Evolutionary conservation across 2,888 invertebrate genomes (phyloP), one percentile per base, ranked within the genome.

Genomic region (Standfussiana lucernea): DNA sequence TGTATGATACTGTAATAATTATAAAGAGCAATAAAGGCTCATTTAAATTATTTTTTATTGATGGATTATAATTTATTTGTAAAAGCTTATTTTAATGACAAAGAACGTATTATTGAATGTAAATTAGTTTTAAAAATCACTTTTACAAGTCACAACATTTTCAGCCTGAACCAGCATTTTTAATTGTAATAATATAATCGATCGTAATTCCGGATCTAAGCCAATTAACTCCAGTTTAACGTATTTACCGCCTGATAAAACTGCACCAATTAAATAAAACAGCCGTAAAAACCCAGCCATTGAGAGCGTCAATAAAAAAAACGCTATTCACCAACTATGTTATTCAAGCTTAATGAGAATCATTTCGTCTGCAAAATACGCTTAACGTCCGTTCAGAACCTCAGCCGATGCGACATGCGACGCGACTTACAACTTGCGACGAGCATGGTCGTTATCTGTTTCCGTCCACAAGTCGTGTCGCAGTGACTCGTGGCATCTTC

Each of bases 211-310:
- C 24, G 61, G 32, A 1, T 13, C 15, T 5, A 8, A n/a, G 6
- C 53, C 47, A 75, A 68, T 69, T 69, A 53, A 59, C 37, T 32
- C 69, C n/a, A 61, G 13, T 53, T 62, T 53, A 40, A 74, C 35
- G 32, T 32, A 65, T 74, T 69, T 42, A 72, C n/a, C 15, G n/a
- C 53, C 21, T 40, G 35, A 66, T 42, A 66, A 35, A 82, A 69
- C 40, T 21, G 28, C 47, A 71, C 3, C n/a, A 70, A 56, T 66
- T 28, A 61, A 66, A 66, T 77, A 71, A 76, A 72, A 76, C 35
- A 53, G 24, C 21, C 28, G 28, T 56, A 71, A 62, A 76, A 84
- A 69, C 10, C 11, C 35, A 2, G 13, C 15, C 7, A 69, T 72
- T 66, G 40, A 40, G 40, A 59, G 3, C 24, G 32, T 53, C 32